Base-by-base conservation (phyloP, 1,140 invertebrate genomes). In the Armadillidium nasatum region DNA sequence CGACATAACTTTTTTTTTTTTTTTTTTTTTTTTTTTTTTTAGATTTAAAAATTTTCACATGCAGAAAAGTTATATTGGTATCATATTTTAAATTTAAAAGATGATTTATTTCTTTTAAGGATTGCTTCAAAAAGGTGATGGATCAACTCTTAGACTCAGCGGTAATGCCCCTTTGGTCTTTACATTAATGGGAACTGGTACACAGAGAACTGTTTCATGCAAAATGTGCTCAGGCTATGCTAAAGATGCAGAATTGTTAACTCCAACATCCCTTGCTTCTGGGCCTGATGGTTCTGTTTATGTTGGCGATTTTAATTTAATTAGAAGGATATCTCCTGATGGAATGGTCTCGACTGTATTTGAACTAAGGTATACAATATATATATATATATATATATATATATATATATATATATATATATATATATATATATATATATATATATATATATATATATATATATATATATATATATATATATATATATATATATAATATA, bases 91-190 rank as follows among this genome's bases (percentile, higher is more conserved):
- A 33, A 3, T 33, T 33, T 3, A 33, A 33, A 3, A 33, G 1
- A 6, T 33, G 33, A 33, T 33, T 1, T 33, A 33, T 33, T 33
- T 3, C 33, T 33, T 33, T 33, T 33, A 13, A 82, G 81, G 79
- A 19, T 97, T 98, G 78, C 87, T 98, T 0, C 96, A 98, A 85
- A 97, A 97, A 84, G 97, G 97, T 43, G 96, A 98, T 84, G 97
- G 97, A 33, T 93, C 94, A 0, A 94, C 90, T 50, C 87, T 98
- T 19, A 95, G 97, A 84, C 89, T 98, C 83, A 97, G 96, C 83
- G 92, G 80, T 72, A 79, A 82, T 60, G 83, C 85, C 10, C 82
- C 82, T 33, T 93, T 94, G 73, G 91, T 98, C 0, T 90, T 94
- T 82, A 94, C 96, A 0, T 93, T 98, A 89, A 93, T 98, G 90